Conservation (phyloP, 2,888 invertebrate genomes). For the Brachynemurus nebulosus region DNA sequence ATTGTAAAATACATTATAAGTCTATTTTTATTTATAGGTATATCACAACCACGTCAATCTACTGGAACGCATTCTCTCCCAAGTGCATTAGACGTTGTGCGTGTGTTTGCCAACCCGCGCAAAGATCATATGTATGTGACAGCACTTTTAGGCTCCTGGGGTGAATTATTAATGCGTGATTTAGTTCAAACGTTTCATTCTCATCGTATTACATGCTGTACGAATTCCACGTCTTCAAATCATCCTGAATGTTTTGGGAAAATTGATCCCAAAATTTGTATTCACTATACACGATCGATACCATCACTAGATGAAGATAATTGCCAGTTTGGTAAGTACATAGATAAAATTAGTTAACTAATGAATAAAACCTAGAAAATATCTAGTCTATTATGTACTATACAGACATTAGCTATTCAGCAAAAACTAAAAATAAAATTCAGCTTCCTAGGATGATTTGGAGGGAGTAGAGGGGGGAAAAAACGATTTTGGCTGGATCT, state of each 20-base stretch:
- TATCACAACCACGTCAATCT: conserved; percentile 36
- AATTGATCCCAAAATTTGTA: conserved; percentile 34
- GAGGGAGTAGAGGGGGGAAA: too few species aligned
- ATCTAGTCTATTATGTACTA: too few species aligned
- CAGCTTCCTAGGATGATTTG: too few species aligned
- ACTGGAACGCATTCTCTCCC: conserved; percentile 44
- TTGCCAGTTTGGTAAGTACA: conserved; percentile 45
- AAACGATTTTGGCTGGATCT: too few species aligned
- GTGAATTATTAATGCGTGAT: conserved; percentile 59
- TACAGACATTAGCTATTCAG: too few species aligned
- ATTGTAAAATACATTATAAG: too few species aligned
- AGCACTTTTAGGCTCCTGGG: conserved; percentile 67
- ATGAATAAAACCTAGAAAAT: too few species aligned
- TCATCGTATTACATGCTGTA: conserved; percentile 33
- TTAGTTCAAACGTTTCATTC: conserved; percentile 52
- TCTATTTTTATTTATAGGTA: conserved; percentile 26
- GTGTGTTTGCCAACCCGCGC: conserved; percentile 40
- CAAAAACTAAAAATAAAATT: too few species aligned
- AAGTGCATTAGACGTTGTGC: conserved; percentile 42
- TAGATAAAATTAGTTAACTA: too few species aligned
- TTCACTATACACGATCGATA: conserved; percentile 55
- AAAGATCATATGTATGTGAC: conserved; percentile 59
- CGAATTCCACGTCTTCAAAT: conserved; percentile 26
- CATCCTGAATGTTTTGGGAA: conserved; percentile 42
- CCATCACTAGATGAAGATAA: conserved; percentile 47